Percentiles rank a stretch among this genome's conserved stretches.
Evolutionary conservation across 2,113 vertebrate species (phyloP).

Genomic region (Gopherus flavomarginatus): DNA sequence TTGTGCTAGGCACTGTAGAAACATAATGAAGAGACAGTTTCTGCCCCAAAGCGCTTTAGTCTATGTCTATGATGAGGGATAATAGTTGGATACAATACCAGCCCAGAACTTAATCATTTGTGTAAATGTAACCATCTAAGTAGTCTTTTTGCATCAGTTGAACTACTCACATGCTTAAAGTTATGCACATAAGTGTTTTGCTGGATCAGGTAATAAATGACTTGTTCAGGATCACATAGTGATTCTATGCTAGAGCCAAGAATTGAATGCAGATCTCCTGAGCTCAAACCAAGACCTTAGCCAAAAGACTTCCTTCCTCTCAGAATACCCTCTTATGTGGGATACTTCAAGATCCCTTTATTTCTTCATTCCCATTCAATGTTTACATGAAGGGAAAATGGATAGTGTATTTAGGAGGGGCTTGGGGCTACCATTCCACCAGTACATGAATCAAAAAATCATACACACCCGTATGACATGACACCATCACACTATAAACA

Average conservation of each 20-base stretch:
- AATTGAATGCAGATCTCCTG: background rate
- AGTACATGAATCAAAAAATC: accelerated
- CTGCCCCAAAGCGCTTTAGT: background rate
- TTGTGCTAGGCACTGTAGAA: background rate
- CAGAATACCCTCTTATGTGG: background rate
- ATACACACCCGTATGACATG: background rate
- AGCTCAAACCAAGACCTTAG: background rate
- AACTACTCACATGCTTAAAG: background rate
- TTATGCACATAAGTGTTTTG: background rate
- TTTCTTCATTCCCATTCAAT: background rate
- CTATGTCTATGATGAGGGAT: background rate
- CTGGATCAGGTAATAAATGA: background rate
- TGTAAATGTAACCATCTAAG: background rate
- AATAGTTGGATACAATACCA: background rate
- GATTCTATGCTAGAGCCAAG: background rate
- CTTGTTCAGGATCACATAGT: background rate
- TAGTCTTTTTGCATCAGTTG: background rate
- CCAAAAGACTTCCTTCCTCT: background rate
- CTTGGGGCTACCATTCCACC: background rate
- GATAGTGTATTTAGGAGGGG: background rate
- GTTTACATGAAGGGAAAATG: background rate
- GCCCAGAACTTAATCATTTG: background rate
- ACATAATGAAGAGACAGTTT: accelerated
- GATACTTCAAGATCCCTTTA: background rate
- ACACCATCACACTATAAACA: background rate